These are phyloP conservation scores for Silurus meridionalis DNA, from an alignment of 2,113 vertebrate genomes.

Conservation along the genomic window DNA sequence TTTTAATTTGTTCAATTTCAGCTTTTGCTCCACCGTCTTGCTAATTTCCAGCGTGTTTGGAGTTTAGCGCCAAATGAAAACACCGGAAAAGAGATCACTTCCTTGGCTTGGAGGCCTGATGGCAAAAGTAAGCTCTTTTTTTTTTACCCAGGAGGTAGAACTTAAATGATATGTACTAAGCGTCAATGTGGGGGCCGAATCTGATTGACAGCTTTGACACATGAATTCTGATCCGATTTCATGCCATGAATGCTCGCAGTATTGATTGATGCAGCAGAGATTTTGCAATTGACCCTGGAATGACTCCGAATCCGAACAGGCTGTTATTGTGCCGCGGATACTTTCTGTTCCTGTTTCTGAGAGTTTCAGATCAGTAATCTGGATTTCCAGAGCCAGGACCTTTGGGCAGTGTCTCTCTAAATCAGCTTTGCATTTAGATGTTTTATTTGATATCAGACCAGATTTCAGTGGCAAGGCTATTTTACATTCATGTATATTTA, in stretches of 20 bases:
- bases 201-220: neutral
- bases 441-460: neutral
- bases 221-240: neutral
- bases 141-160: neutral
- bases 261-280: neutral
- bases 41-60: constrained; percentile 96
- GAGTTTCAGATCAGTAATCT: neutral
- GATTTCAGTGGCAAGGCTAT: no score
- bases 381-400: no score
- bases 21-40: constrained; percentile 92
- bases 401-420: no score
- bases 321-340: neutral
- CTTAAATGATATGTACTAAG: neutral
- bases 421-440: no score
- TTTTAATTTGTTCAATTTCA: constrained; percentile 58
- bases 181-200: neutral
- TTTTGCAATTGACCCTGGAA: neutral
- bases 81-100: constrained; percentile 93
- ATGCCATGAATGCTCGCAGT: neutral
- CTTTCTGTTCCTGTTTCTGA: neutral
- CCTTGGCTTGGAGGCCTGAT: constrained; percentile 95
- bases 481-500: no score
- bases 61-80: constrained; percentile 91
- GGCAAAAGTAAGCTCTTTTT: constrained; percentile 85
- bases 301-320: neutral